Base-by-base conservation (phyloP, 2,888 invertebrate genomes). In the Eupithecia tripunctaria region DNA sequence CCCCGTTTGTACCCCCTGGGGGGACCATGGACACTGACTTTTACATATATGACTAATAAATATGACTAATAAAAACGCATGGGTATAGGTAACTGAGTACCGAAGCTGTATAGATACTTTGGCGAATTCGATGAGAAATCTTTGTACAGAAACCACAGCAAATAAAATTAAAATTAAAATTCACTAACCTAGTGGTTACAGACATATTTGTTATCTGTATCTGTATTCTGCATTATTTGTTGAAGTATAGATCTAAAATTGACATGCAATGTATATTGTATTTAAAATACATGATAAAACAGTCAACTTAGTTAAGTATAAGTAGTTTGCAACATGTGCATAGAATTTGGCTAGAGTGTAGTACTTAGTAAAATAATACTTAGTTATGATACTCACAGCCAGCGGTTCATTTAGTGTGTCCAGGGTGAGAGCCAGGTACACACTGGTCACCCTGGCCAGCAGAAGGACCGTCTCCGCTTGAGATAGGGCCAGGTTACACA, bases 401-500 rank as follows among this genome's bases (percentile, higher is more conserved):
- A 92, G 78, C 38, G 91, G 88, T 1, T 80, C 76, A 18, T 85
- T 85, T 0, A 88, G 80, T 64, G 79, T 89, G 68, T 88, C 88
- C 8, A 92, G 82, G 5, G 85, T 81, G 1, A 88, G 80, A 2
- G 95, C 83, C 0, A 96, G 87, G 80, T 96, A 96, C 0, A 95
- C 86, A 0, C 94, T 93, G 0, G 92, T 89, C 1, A 90, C 89
- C 81, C 94, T 95, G 5, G 25, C 32, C 0, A 93, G 89, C 0
- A 96, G 71, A 0, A 88, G 62, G 12, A n/a, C 62, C 1, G 32
- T 63, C 36, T 14, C 64, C 0, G 36, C 21, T 14, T 8, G 15
- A 2, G 36, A 38, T 0, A 95, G 85, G 0, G 95, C 90, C 68
- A 96, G 83, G 82, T 96, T 96, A 78, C 96, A 96, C 67, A 91